These are phyloP conservation scores for Daboia siamensis DNA, from an alignment of 2,113 vertebrate species.

Conservation along the genomic window DNA sequence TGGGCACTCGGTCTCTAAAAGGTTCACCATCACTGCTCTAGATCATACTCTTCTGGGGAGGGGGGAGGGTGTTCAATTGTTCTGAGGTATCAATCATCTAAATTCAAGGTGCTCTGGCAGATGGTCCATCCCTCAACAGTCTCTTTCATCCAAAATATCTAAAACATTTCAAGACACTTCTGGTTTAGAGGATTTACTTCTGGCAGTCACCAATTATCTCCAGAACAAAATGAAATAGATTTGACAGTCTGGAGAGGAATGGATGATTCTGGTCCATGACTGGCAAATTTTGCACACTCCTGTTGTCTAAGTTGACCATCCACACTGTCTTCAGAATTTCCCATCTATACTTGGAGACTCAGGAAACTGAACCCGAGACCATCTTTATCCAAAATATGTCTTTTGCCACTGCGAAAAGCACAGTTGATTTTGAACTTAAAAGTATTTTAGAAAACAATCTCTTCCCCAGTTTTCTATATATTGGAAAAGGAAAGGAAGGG, in stretches of 20 bases:
- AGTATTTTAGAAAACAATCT: conserved; percentile 71
- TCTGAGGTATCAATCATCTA: not conserved
- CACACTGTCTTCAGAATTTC: not conserved
- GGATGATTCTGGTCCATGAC: not conserved
- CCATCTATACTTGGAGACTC: not conserved
- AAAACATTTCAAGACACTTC: not conserved
- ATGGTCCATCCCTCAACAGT: not conserved
- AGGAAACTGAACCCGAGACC: not conserved
- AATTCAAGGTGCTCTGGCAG: not conserved
- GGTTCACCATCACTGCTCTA: too few relatives aligned
- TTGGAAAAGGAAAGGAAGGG: conserved; percentile 30
- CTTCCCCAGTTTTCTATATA: conserved; percentile 59
- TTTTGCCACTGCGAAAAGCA: conserved; percentile 49
- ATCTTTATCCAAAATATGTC: not conserved
- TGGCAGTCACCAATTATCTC: not conserved
- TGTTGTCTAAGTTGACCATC: not conserved
- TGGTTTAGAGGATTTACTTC: not conserved
- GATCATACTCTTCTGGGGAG: not conserved
- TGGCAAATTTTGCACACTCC: not conserved
- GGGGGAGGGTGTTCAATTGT: too few relatives aligned
- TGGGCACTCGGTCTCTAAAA: too few relatives aligned
- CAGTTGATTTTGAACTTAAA: conserved; percentile 68
- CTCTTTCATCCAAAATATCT: not conserved
- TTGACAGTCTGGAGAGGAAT: not conserved
- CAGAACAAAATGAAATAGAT: not conserved